Percentiles rank a stretch among this genome's conserved stretches.
Conservation (phyloP, 1,140 invertebrate genomes). For the Dendrolimus kikuchii region DNA sequence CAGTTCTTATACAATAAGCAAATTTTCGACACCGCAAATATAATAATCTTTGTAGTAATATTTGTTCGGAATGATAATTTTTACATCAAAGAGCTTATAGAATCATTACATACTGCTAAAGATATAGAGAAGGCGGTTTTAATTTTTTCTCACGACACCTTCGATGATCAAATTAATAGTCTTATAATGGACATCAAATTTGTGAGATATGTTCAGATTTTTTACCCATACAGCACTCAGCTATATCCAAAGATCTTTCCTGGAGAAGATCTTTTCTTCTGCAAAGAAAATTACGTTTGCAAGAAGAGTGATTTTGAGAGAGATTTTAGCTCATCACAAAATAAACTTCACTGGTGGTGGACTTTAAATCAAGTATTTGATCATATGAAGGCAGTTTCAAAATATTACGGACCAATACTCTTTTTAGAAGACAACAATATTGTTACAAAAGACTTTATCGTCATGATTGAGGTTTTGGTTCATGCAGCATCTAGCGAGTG, state of each 20-base stretch:
- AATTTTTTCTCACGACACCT: conserved; percentile 30
- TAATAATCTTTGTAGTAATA: conserved; percentile 24
- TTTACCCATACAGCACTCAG: conserved; percentile 30
- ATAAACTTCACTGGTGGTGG: conserved; percentile 43
- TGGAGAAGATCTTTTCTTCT: conserved; percentile 20
- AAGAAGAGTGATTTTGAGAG: conserved; percentile 12
- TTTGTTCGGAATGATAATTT: conserved; percentile 22
- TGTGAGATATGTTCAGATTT: conserved; percentile 29
- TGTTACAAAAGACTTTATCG: conserved; percentile 26
- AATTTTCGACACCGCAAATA: conserved; percentile 3
- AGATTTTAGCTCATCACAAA: conserved; percentile 20
- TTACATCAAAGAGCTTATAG: conserved; percentile 20
- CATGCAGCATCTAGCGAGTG: conserved; percentile 7
- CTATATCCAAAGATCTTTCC: conserved; percentile 28
- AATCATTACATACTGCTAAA: conserved; percentile 15
- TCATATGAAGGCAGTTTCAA: conserved; percentile 13
- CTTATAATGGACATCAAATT: conserved; percentile 19
- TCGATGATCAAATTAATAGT: conserved; percentile 23
- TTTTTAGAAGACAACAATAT: conserved; percentile 33
- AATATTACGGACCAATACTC: conserved; percentile 21
- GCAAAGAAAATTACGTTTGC: conserved; percentile 13
- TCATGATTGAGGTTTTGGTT: conserved; percentile 19
- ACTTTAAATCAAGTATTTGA: conserved; percentile 29
- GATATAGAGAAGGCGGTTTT: conserved; percentile 24
- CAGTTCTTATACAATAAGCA: conserved; percentile 10